Evolutionary conservation across 2,797 vertebrate species (phyloP).

Genomic region (Lutjanus argentimaculatus): DNA sequence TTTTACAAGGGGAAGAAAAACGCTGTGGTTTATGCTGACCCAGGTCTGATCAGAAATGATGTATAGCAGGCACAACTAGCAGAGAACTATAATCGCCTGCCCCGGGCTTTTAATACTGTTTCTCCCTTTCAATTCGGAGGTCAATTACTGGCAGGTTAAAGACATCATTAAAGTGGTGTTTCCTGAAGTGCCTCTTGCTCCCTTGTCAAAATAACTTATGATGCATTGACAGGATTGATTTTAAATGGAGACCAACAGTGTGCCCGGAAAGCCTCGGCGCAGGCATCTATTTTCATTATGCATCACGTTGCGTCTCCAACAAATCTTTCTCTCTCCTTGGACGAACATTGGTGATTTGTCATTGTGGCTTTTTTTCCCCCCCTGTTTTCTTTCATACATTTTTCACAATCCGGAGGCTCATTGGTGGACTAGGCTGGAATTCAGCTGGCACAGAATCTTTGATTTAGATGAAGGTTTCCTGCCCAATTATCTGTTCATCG

Average conservation of each 20-base stretch:
- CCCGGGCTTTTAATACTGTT: slow-evolving; percentile 80
- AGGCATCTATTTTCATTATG: slow-evolving; percentile 84
- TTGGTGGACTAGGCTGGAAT: slow-evolving; percentile 74
- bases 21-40: slow-evolving; percentile 79
- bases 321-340: slow-evolving; percentile 80
- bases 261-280: slow-evolving; percentile 73
- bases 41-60: slow-evolving; percentile 85
- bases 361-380: slow-evolving; percentile 64
- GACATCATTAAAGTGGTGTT: slow-evolving; percentile 86
- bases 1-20: slow-evolving; percentile 64
- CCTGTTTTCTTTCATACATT: slow-evolving; percentile 73
- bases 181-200: slow-evolving; percentile 84
- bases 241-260: slow-evolving; percentile 78
- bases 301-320: slow-evolving; percentile 72
- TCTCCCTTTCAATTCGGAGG: slow-evolving; percentile 81
- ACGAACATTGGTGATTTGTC: slow-evolving; percentile 78
- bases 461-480: slow-evolving; percentile 74
- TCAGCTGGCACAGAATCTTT: slow-evolving; percentile 72
- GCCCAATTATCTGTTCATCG: slow-evolving; percentile 71
- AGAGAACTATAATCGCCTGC: slow-evolving; percentile 80
- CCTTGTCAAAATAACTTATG: slow-evolving; percentile 87
- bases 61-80: slow-evolving; percentile 75
- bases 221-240: slow-evolving; percentile 85
- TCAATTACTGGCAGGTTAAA: slow-evolving; percentile 87
- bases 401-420: slow-evolving; percentile 74